These are phyloP conservation scores for Limnephilus lunatus DNA, from an alignment of 2,888 invertebrate genomes.

Conservation along the genomic window DNA sequence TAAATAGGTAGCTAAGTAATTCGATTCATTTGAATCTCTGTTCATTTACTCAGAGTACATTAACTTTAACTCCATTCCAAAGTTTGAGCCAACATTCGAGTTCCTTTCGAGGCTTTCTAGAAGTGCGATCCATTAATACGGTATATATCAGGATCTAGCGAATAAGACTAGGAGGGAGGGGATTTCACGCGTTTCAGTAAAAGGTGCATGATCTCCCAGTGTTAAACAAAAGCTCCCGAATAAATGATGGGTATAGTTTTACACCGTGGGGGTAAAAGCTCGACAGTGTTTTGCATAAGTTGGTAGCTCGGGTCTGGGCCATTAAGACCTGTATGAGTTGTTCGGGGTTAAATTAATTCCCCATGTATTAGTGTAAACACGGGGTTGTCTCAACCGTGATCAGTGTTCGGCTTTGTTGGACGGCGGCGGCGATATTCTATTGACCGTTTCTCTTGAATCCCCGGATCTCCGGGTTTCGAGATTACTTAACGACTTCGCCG, in stretches of 20 bases:
- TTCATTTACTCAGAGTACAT: constrained; percentile 30
- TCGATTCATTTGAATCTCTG: constrained; percentile 40
- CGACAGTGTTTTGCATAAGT: constrained; percentile 21
- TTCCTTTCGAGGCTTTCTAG: constrained; percentile 29
- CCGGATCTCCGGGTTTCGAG: constrained; percentile 8
- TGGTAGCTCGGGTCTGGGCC: constrained; percentile 2
- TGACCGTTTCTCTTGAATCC: constrained; percentile 13
- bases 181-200: constrained; percentile 8
- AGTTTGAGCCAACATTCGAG: constrained; percentile 43
- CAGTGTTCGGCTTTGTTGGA: constrained; percentile 48
- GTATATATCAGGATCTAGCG: constrained; percentile 7
- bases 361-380: constrained; percentile 48
- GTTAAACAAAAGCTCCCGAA: constrained; percentile 2
- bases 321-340: constrained; percentile 48
- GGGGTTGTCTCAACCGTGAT: constrained; percentile 39
- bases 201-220: constrained; percentile 17
- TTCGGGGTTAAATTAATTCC: constrained; percentile 46
- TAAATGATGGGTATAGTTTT: neutral
- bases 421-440: constrained; percentile 40
- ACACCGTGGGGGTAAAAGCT: neutral
- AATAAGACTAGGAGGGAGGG: neutral
- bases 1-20: constrained; percentile 25
- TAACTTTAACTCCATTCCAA: constrained; percentile 44
- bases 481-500: constrained; percentile 51
- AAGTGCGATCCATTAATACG: constrained; percentile 33